Base-by-base conservation (phyloP, 2,888 invertebrate species). In the Nomada flava region DNA sequence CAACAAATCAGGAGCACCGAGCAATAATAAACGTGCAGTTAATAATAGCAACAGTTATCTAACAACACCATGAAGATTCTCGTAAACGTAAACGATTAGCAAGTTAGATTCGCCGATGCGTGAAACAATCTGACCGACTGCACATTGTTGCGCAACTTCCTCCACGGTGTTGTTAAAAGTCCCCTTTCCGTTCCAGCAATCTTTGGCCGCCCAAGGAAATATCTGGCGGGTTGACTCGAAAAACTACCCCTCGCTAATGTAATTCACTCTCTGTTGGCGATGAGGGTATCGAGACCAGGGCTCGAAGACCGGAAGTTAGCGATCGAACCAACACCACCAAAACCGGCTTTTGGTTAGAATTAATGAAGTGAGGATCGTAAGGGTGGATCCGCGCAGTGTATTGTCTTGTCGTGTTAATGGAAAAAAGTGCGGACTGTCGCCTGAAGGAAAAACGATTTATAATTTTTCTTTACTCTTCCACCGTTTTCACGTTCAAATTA, bases 291-390 rank as follows among this genome's bases (percentile, higher is more conserved):
- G 50, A 50, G n/a, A 26, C 65, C 64, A 79, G 55, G 68, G 79
- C 42, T 26, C 36, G 73, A 65, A 63, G 57, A 52, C 13, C 63
- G 78, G 70, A 80, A 79, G 83, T 84, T 73, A 72, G 69, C 47
- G 69, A 82, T 82, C 71, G 76, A 82, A 82, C 67, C 69, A 69
- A 52, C 60, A 62, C 50, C 69, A 55, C 50, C 53, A 53, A 50
- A 60, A 44, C 70, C 53, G 44, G 78, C 57, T 72, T 82, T 82
- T 73, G 79, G 74, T 68, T 69, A 76, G 80, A 90, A 90, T 89
- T 90, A 90, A 90, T 89, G 89, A 90, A 89, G 83, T 76, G 79
- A 74, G 69, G 86, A 90, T 90, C 87, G 86, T 79, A 82, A 87
- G 85, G 86, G 84, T 82, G 79, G 80, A 60, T 74, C 59, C 73